A percentile compares a stretch with the other conserved stretches of the same genome.
Conservation (phyloP, 2,888 invertebrate species). For the Steinernema hermaphroditum region DNA sequence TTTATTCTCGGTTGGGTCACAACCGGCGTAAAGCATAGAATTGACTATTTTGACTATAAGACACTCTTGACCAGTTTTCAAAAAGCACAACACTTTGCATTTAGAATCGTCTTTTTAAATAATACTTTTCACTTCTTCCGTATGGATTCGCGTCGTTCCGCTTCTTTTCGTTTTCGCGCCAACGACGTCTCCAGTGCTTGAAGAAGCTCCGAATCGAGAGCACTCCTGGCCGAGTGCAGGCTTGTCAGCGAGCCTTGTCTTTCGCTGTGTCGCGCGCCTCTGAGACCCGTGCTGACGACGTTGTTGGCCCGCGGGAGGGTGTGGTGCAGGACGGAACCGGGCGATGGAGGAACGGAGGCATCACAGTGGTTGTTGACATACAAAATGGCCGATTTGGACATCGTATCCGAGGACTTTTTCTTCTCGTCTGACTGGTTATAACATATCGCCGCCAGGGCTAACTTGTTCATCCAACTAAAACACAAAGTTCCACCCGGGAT, state of each 20-base stretch:
- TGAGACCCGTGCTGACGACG: conserved; percentile 8
- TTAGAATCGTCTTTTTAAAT: background rate
- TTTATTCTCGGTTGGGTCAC: conserved; percentile 17
- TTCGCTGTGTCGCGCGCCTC: background rate
- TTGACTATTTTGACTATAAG: background rate
- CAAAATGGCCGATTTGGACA: conserved; percentile 15
- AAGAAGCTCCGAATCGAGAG: conserved; percentile 8
- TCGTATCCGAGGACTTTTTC: background rate
- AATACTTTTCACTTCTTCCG: background rate
- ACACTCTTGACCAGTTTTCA: conserved; percentile 22
- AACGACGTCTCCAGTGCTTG: background rate
- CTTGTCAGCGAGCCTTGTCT: background rate
- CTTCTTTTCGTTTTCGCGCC: background rate
- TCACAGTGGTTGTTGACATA: conserved; percentile 1
- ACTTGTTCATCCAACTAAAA: conserved; percentile 34
- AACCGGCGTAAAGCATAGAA: conserved; percentile 18
- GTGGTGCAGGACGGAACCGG: background rate
- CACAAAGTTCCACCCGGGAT: background rate
- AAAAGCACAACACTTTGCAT: conserved; percentile 15
- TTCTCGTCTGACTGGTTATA: no score
- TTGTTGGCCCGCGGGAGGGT: conserved; percentile 13
- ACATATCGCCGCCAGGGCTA: no score
- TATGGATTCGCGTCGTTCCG: background rate
- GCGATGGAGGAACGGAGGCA: background rate
- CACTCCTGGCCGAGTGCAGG: background rate